Evolutionary conservation across 2,888 invertebrate genomes (phyloP), one percentile per base, ranked within the genome.

Genomic region (Morinoia aosen): DNA sequence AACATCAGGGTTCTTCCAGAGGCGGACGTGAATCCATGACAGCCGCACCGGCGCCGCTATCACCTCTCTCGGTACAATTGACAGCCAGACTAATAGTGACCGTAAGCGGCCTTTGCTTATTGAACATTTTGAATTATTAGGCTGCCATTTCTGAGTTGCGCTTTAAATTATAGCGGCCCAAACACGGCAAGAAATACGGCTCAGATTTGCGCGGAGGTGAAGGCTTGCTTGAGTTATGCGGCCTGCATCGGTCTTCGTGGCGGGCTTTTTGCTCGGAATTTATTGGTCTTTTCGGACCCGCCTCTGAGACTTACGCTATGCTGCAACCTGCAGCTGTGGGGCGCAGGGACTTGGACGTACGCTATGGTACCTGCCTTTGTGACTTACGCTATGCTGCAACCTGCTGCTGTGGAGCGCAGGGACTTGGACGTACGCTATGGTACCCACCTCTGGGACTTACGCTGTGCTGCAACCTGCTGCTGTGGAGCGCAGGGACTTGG

Each of bases 81-180:
- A 90, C 90, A 90, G 90, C 90, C 90, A 16, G 93, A 93, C 93
- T 56, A 93, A 93, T 93, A 48, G 93, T n/a, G 57, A 57, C 93
- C n/a, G 93, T 93, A 57, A 93, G 57, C 90, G 93, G 57, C 48
- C 93, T 16, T 93, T 57, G 93, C 93, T 93, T 93, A 93, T 93
- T 93, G 93, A 93, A 93, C 93, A 57, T 93, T 93, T 93, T 93
- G 93, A 93, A 93, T 93, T 93, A 93, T 93, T 57, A 39, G 57
- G n/a, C 93, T 93, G 93, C 93, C 93, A 93, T 93, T 93, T 93
- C 19, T 93, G 93, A 93, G 93, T 48, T 93, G 14, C n/a, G 93
- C 93, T 93, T 93, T 93, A 93, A 93, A 93, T 93, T 93, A 93
- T 93, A 93, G 57, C 93, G 58, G n/a, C 33, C 57, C n/a, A 33